Evolutionary conservation across 1,140 invertebrate genomes (phyloP), one percentile per base, ranked within the genome.

Genomic region (Microplitis demolitor): DNA sequence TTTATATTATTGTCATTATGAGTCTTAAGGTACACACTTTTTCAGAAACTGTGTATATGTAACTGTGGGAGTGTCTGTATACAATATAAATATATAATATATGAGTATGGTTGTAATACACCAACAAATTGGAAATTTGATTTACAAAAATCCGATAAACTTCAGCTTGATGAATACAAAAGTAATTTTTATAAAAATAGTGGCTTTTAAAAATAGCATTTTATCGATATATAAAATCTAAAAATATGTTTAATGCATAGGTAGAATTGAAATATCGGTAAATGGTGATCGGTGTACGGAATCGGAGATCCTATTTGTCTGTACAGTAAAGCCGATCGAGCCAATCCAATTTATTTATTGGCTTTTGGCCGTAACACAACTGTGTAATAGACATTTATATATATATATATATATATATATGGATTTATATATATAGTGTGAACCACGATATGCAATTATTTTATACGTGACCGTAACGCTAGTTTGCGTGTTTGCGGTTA

Each of bases 301-400:
- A 84, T 85, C 80, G 79, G 77, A 84, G 83, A 87, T 86, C 84
- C 83, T 81, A 85, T 87, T 87, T 85, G 85, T 83, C 79, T 74
- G 78, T 69, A 80, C 6, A 45, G 56, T 78, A 83, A 84, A 85
- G 83, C 82, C 81, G 80, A 80, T 82, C 80, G 77, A 72, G 79
- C 71, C 80, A 84, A 86, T 86, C 85, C 85, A 87, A 87, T 86
- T 86, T 86, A 85, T 87, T 86, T 85, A 87, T 87, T 86, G 84
- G 84, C 85, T 87, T 85, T 85, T 71, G 77, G 77, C 78, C 77
- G 77, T 75, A 74, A 31, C 74, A 71, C 51, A 67, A 54, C 66
- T 62, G 63, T 76, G 76, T 74, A 69, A 69, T 60, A 34, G 67
- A 45, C 31, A 54, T 24, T 9, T 39, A 71, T 64, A 51, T 14